phyloP scores from a whole-genome alignment of 2,113 vertebrate species.

The Plecturocebus donacophilus region DNA sequence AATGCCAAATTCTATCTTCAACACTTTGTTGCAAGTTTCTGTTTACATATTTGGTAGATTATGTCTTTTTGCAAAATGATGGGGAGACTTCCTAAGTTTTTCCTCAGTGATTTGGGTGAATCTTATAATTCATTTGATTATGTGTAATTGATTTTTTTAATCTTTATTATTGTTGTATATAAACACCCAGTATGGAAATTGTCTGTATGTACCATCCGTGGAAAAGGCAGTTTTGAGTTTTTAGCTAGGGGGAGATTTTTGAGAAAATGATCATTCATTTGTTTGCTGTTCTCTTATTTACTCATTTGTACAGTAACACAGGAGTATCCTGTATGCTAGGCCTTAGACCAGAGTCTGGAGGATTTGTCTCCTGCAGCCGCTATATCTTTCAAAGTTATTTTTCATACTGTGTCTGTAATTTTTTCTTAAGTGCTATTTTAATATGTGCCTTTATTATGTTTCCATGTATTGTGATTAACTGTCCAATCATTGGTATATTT shows the following conservation, averaged over 20 bases:
- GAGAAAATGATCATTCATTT: constrained; percentile 23
- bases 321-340: not conserved
- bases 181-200: not conserved
- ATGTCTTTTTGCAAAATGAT: not conserved
- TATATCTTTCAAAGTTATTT: not conserved
- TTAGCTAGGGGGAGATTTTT: not conserved
- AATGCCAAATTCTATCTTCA: not conserved
- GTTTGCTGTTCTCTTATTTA: not conserved
- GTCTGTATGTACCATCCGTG: not conserved
- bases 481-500: not conserved
- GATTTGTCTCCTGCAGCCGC: not conserved
- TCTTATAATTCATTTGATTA: not conserved
- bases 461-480: not conserved
- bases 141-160: not conserved
- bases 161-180: not conserved
- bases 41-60: not conserved
- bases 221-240: not conserved
- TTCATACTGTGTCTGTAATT: not conserved
- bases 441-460: constrained; percentile 25
- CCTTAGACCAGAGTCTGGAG: not conserved
- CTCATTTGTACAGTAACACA: not conserved
- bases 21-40: not conserved
- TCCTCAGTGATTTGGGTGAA: not conserved
- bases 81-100: not conserved
- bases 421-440: constrained; percentile 31